Base-by-base conservation (phyloP, 2,888 invertebrate genomes). In the Ophioninae sp. region DNA sequence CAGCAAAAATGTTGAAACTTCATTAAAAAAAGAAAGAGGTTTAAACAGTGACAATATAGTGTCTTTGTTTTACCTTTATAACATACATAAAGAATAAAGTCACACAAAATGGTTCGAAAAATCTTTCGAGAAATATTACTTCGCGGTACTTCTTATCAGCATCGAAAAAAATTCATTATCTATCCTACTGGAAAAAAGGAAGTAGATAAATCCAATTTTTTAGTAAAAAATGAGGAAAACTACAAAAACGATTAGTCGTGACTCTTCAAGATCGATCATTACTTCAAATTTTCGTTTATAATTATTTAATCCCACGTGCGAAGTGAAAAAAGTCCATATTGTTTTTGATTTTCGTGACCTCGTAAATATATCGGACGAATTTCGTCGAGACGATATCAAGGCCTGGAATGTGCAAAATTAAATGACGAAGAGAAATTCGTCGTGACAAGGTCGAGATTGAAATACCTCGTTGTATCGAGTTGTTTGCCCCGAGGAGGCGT, bases 391-490 rank as follows among this genome's bases (percentile, higher is more conserved):
- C 30, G 30, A 30, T 3, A 30, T 30, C 30, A 30, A 30, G 30
- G 30, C 30, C 30, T 30, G 2, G 30, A 30, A 30, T 30, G 30
- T 2, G 30, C 30, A 1, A 30, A 56, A 61, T 22, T 6, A 22
- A 65, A 65, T 8, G 2, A 7, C 9, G 22, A 69, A 22, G 59
- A 61, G 17, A 41, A 59, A 37, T 59, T 37, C 30, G 0, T 51
- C 41, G 22, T 37, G 3, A 17, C 71, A 76, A 73, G 67, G 71
- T 72, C 68, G 69, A 69, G 77, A 68, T 39, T 51, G 23, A 51
- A 78, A 79, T 90, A 91, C 91, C 91, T 91, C 85, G 87, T 83
- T 58, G 85, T 77, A 65, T 89, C 88, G 56, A 87, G 80, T 80
- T 79, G 81, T 65, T 89, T 88, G 39, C 88, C 89, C 23, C 90